Conservation (phyloP, 2,888 invertebrate species). For the Furcula furcula region DNA sequence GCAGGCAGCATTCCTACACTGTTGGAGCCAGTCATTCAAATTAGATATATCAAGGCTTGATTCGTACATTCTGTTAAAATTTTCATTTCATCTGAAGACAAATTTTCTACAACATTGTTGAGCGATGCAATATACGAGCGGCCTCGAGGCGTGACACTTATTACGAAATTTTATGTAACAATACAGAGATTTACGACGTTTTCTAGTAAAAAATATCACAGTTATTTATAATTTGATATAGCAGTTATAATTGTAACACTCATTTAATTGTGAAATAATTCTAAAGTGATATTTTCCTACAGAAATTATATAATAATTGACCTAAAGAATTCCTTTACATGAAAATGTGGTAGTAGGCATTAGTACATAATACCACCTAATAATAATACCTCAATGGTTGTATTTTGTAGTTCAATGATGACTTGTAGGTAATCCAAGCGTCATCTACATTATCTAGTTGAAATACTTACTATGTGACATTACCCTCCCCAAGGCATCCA, state of each 20-base stretch:
- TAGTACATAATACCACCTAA: too few species aligned
- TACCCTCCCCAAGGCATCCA: too few species aligned
- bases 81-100: conserved; percentile 29
- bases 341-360: too few species aligned
- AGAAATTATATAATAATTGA: too few species aligned
- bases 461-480: too few species aligned
- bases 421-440: too few species aligned
- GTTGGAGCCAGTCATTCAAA: conserved; percentile 36
- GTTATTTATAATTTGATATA: not conserved
- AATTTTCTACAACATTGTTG: conserved; percentile 30
- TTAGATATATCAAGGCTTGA: conserved; percentile 38
- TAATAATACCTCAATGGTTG: too few species aligned
- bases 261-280: conserved; percentile 28
- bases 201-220: conserved; percentile 2
- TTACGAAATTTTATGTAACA: conserved; percentile 32
- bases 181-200: conserved; percentile 27
- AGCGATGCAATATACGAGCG: conserved; percentile 26
- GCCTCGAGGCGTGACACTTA: conserved; percentile 30
- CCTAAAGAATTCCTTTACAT: too few species aligned
- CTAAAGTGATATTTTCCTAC: too few species aligned
- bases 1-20: conserved; percentile 12
- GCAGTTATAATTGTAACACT: conserved; percentile 21
- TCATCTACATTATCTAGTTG: too few species aligned
- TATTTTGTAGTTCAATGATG: too few species aligned
- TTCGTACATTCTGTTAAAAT: conserved; percentile 30